Base-by-base conservation (phyloP, 2,888 invertebrate species). In the Cephus spinipes region DNA sequence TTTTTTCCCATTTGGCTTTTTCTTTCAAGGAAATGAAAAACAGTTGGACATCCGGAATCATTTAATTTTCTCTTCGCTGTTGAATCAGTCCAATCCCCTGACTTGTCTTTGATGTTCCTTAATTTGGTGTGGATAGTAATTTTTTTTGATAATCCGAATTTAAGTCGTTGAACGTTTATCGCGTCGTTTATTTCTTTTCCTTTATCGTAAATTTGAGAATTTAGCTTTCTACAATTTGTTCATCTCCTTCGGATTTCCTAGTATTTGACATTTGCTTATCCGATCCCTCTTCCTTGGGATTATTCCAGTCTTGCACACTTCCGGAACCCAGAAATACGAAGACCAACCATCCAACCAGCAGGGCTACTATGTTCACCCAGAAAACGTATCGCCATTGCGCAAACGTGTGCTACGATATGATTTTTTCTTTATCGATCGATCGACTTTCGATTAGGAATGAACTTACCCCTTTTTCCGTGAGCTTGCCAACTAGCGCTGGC, bases 261-360 rank as follows among this genome's bases (percentile, higher is more conserved):
- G 69, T 32, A 4, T 30, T 32, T 69, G 69, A 30, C 30, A 69
- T 32, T 3, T 71, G 33, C 11, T 33, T 35, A n/a, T 82, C 78
- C 40, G 40, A 4, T 36, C 4, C 15, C 12, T 36, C 36, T 15
- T 15, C 36, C 23, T 80, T 77, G 6, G 87, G 85, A 75, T 88
- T 84, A 81, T 91, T 91, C 91, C 91, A 91, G 4, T 83, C 76
- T 80, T 91, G 91, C 73, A 91, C 91, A 78, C 90, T 83, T 2
- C 85, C 91, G 4, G 91, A 88, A 15, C 91, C 91, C 68, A 89
- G 89, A 11, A 84, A 35, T 3, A 40, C 40, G 79, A 88, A 91
- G 32, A 89, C 80, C 0, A 85, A 1, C 76, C 89, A 91, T 6
- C 87, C 89, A 3, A 79, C n/a, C 4, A 89, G 1, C 73, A 90